Evolutionary conservation across 2,888 invertebrate genomes (phyloP).

Genomic region (Argynnis bischoffii): DNA sequence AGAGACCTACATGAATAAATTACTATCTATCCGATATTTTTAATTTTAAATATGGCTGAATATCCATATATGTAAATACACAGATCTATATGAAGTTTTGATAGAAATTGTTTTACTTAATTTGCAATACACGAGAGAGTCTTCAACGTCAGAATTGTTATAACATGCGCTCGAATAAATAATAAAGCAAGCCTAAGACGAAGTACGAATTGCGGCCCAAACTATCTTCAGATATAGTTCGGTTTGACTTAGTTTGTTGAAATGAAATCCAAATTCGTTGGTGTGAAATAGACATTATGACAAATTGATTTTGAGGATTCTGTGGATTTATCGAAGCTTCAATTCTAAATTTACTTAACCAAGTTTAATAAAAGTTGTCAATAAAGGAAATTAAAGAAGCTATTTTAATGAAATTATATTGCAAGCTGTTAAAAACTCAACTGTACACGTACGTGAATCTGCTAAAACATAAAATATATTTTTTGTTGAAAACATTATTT

Average conservation of each 20-base stretch:
- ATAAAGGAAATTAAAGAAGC: too few species aligned
- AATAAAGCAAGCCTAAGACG: conserved; percentile 30
- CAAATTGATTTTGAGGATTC: conserved; percentile 8
- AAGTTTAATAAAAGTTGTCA: too few species aligned
- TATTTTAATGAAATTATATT: too few species aligned
- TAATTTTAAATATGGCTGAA: too few species aligned
- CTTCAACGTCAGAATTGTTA: conserved; percentile 31
- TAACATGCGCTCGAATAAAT: conserved; percentile 33
- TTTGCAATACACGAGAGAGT: conserved; percentile 25
- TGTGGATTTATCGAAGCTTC: too few species aligned
- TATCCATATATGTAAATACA: too few species aligned
- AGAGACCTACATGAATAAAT: too few species aligned
- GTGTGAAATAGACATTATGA: conserved; percentile 2
- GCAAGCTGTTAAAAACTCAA: too few species aligned
- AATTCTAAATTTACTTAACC: too few species aligned
- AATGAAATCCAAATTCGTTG: conserved; percentile 20
- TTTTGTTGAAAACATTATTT: conserved; percentile 27
- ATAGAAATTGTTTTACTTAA: conserved; percentile 15
- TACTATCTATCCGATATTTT: too few species aligned
- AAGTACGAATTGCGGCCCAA: conserved; percentile 24
- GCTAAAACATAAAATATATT: conserved; percentile 24
- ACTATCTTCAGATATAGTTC: conserved; percentile 28
- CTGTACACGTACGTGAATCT: background rate
- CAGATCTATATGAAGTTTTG: background rate
- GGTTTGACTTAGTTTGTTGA: conserved; percentile 22